phyloP scores from a whole-genome alignment of 2,797 vertebrate species.

The Oryzias sinensis region DNA sequence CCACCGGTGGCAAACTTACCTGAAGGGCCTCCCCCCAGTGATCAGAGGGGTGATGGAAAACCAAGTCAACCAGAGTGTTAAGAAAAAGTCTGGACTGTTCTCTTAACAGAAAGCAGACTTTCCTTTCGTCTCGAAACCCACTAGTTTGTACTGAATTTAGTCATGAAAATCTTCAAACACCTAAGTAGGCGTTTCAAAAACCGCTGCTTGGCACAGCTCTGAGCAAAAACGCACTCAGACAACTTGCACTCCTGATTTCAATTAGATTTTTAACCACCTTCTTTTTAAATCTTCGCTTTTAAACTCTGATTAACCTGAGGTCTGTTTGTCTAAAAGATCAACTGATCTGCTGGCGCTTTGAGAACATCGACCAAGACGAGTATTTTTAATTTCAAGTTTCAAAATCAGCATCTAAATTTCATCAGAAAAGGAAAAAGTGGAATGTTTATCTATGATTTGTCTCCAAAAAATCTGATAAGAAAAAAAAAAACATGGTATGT shows the following conservation, averaged over 20 bases:
- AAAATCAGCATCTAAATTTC: too few relatives aligned
- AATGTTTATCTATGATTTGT: too few relatives aligned
- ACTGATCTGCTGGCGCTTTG: too few relatives aligned
- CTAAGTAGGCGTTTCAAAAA: conserved; percentile 33
- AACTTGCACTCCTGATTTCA: conserved; percentile 36
- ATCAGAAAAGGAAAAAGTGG: too few relatives aligned
- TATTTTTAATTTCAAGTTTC: too few relatives aligned
- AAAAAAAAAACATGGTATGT: too few relatives aligned
- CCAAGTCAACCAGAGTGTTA: conserved; percentile 30
- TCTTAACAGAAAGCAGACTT: conserved; percentile 61
- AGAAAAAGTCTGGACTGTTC: conserved; percentile 53
- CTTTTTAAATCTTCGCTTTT: conserved; percentile 7
- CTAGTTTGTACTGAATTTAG: conserved; percentile 58
- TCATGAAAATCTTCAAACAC: conserved; percentile 61
- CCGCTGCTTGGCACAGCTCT: conserved; percentile 43
- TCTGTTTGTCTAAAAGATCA: not conserved
- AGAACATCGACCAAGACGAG: too few relatives aligned
- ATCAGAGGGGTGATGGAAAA: conserved; percentile 56
- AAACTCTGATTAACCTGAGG: conserved; percentile 1
- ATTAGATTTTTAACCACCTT: conserved; percentile 19
- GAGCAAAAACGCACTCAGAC: conserved; percentile 42
- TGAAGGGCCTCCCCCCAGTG: conserved; percentile 44
- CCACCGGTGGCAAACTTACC: conserved; percentile 24
- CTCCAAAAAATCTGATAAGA: too few relatives aligned
- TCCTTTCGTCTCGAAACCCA: conserved; percentile 59